These are phyloP conservation scores for Meloidogyne floridensis DNA, from an alignment of 1,140 invertebrate species.

Conservation along the genomic window DNA sequence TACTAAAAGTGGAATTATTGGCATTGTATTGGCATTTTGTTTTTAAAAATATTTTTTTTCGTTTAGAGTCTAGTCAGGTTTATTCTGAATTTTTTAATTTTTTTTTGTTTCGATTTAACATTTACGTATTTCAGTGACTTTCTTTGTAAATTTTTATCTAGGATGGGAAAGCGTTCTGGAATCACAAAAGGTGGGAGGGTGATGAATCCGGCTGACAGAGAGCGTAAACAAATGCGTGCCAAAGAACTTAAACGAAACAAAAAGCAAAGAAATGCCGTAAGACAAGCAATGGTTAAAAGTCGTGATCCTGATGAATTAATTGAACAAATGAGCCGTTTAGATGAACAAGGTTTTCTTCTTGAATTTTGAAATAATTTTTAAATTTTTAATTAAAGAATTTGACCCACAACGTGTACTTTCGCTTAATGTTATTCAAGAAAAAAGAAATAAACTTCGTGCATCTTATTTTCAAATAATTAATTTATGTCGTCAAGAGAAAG, in stretches of 20 bases:
- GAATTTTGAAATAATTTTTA: background rate
- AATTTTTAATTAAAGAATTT: slow-evolving; percentile 45
- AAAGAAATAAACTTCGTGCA: slow-evolving; percentile 44
- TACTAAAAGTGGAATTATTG: too few species aligned
- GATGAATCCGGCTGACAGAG: slow-evolving; percentile 70
- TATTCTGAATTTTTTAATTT: background rate
- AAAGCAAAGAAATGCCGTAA: slow-evolving; percentile 69
- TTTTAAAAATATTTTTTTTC: too few species aligned
- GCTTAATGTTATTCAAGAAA: slow-evolving; percentile 51
- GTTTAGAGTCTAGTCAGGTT: too few species aligned
- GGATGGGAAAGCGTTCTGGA: slow-evolving; percentile 36
- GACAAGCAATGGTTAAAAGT: slow-evolving; percentile 69
- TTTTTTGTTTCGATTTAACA: background rate
- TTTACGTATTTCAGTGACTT: background rate
- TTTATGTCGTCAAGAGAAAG: slow-evolving; percentile 46
- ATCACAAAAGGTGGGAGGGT: slow-evolving; percentile 37
- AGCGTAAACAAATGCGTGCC: slow-evolving; percentile 65
- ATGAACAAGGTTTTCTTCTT: slow-evolving; percentile 67
- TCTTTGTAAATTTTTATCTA: background rate
- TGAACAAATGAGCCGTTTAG: slow-evolving; percentile 68
- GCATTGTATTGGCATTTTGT: too few species aligned
- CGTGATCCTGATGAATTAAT: slow-evolving; percentile 69
- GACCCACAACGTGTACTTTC: slow-evolving; percentile 45
- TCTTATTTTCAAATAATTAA: slow-evolving; percentile 49
- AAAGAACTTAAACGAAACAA: slow-evolving; percentile 67